These are phyloP conservation scores for Rhineura floridana DNA, from an alignment of 2,113 vertebrate genomes.

Conservation along the genomic window DNA sequence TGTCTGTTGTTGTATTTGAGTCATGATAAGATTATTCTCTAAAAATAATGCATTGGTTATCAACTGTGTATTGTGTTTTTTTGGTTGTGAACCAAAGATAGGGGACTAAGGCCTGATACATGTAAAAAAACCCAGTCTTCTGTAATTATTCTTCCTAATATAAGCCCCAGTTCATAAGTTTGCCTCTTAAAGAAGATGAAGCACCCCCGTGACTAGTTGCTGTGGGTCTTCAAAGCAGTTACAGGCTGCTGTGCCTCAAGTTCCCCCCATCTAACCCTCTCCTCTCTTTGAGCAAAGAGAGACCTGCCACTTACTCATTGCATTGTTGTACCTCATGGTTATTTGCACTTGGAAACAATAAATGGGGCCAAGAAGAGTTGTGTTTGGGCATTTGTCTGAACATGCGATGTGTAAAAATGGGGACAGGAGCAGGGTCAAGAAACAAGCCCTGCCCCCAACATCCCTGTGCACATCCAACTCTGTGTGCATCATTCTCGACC, in stretches of 20 bases:
- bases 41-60: constrained; percentile 30
- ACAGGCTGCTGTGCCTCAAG: too few species aligned
- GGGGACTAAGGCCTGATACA: neutral
- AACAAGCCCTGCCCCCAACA: too few species aligned
- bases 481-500: too few species aligned
- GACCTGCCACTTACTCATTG: neutral
- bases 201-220: neutral
- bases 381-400: too few species aligned
- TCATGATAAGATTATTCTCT: constrained; percentile 42
- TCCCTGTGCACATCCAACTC: too few species aligned
- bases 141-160: neutral
- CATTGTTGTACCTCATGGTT: neutral
- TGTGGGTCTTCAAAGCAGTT: neutral
- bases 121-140: neutral
- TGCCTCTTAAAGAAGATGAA: neutral
- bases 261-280: neutral
- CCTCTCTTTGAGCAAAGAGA: neutral
- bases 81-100: neutral
- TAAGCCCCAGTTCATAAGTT: neutral
- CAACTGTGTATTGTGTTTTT: constrained; percentile 4
- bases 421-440: too few species aligned
- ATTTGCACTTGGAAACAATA: neutral
- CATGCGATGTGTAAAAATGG: too few species aligned
- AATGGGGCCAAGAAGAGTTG: neutral
- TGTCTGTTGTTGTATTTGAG: constrained; percentile 2